Evolutionary conservation across 2,888 invertebrate genomes (phyloP), one percentile per base, ranked within the genome.

Genomic region (Leucophora obtusa): DNA sequence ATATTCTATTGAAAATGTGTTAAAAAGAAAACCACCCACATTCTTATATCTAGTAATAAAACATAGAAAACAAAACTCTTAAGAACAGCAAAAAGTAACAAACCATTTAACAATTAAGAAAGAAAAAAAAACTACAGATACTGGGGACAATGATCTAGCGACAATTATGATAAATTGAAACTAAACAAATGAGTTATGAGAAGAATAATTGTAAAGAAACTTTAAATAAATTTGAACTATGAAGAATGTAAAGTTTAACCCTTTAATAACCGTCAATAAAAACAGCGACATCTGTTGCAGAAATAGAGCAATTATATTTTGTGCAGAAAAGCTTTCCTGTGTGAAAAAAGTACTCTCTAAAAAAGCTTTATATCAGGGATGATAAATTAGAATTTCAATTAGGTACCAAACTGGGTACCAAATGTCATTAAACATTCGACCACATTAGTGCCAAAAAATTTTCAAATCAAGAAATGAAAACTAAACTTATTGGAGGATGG

Each of bases 81-180:
- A 28, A 28, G 4, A 15, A 28, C 28, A 21, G 4, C 50, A 47
- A 11, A 59, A 50, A 63, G 14, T 14, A 62, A 51, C 8, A 35
- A 54, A 53, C 18, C 11, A 53, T 66, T 54, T 15, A 54, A 9
- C 65, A 66, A 66, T 66, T 54, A 66, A 66, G 53, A 35, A 35
- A 65, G 21, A 47, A 28, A 28, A 28, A 28, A 28, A 28, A 21
- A 21, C 21, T 21, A 21, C 2, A 21, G 21, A 21, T 10, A 5
- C 7, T 7, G 51, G 51, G 69, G 59, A 60, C 35, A 60, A 35
- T 60, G 53, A 60, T 70, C 70, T 53, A 18, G 24, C 50, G 56
- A 50, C 56, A 72, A 63, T 72, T 72, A 58, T 71, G 60, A 71
- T 71, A 62, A 71, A 71, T 62, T 43, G 28, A 43, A 62, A 59